Evolutionary conservation across 2,797 vertebrate species (phyloP).

Genomic region (Squalus acanthias): DNA sequence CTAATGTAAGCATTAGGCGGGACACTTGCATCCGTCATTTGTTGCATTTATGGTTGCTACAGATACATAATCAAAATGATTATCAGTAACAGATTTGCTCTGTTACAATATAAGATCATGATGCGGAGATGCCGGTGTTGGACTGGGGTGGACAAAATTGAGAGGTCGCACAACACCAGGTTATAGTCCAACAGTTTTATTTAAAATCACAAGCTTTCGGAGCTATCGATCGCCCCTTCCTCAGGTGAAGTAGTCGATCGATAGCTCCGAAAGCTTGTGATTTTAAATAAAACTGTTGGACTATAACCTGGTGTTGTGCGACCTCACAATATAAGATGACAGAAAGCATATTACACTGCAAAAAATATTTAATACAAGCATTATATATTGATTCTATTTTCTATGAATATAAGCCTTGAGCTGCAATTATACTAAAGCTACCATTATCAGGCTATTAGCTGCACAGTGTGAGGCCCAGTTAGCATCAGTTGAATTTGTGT

Average conservation of each 20-base stretch:
- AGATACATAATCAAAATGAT: background rate
- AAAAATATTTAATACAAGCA: background rate
- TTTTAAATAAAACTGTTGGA: no score
- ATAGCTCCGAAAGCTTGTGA: no score
- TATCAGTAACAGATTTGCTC: background rate
- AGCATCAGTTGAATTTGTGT: background rate
- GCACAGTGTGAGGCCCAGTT: background rate
- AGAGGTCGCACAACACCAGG: no score
- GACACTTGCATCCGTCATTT: background rate
- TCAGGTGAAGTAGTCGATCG: no score
- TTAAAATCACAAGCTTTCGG: no score
- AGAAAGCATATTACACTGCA: background rate
- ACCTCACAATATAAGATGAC: background rate
- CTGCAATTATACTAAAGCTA: background rate
- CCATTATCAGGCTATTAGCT: background rate
- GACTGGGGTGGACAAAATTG: no score
- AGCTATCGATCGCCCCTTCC: no score
- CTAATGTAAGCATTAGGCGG: background rate
- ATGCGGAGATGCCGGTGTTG: no score
- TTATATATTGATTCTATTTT: constrained; percentile 2
- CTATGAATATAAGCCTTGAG: background rate
- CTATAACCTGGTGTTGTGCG: no score
- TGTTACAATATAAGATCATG: background rate
- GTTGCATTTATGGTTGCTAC: background rate
- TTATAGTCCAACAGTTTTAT: no score